Evolutionary conservation across 2,888 invertebrate species (phyloP), one percentile per base, ranked within the genome.

Genomic region (Hypena proboscidalis): DNA sequence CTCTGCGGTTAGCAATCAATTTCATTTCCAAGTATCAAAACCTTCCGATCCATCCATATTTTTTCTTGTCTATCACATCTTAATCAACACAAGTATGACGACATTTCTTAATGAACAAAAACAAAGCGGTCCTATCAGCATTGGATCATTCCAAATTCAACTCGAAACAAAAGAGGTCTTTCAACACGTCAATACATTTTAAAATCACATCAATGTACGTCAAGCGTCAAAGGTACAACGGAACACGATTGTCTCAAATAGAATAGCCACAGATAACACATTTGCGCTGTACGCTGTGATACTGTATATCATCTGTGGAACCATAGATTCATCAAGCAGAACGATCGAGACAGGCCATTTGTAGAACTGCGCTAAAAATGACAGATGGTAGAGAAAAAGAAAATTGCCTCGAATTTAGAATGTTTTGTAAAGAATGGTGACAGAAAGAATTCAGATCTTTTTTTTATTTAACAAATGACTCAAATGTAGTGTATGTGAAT

Each of bases 201-300:
- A 38, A 44, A 44, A 44, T 43, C 43, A 37, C 44, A 45, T 39
- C 44, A 45, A 29, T 34, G 38, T 26, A 30, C 25, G 44, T 45
- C 44, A 39, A 22, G 27, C 58, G 57, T 51, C 52, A 59, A 58
- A 67, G 66, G 61, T 43, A 63, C 61, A 70, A 51, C 61, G 55
- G 52, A 48, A 43, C 41, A 50, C 69, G 70, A 80, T 79, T 80
- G 81, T 77, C 74, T 78, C 56, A 65, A 76, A 70, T 69, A 74
- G 71, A 77, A 75, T 70, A 67, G 68, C 67, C 55, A 58, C 58
- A 79, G 81, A 79, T 84, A 80, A 67, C 82, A 77, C 81, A 81
- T 83, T 83, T 71, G 77, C 79, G 74, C 76, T 70, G 67, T 70
- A 69, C 72, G 58, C 61, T 61, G 66, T 75, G 80, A 80, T 83